phyloP scores from a whole-genome alignment of 2,113 vertebrate species.

The Leptosomus discolor region DNA sequence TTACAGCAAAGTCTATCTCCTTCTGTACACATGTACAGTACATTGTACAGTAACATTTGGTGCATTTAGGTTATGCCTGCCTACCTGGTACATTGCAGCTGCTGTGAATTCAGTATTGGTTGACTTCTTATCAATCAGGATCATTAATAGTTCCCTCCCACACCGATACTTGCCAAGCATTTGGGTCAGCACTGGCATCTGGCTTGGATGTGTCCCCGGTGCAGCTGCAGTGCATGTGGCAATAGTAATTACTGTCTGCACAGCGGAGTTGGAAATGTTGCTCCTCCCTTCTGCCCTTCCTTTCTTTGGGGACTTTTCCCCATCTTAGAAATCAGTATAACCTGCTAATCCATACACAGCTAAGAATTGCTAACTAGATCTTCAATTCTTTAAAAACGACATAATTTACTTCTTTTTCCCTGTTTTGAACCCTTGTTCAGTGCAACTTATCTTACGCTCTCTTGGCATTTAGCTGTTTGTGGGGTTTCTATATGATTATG shows the following conservation, averaged over 20 bases:
- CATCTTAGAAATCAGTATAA: not conserved
- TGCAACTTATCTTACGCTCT: not conserved
- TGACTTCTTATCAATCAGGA: not conserved
- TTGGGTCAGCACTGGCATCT: not conserved
- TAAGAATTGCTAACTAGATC: not conserved
- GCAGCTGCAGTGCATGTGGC: rapidly evolving
- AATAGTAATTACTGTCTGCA: not conserved
- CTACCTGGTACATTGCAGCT: not conserved
- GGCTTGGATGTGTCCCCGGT: not conserved
- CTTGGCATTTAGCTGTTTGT: not conserved
- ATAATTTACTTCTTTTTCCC: not conserved
- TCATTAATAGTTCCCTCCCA: not conserved
- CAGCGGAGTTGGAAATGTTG: not conserved
- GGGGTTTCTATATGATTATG: rapidly evolving
- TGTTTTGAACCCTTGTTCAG: not conserved
- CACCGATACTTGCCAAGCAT: rapidly evolving
- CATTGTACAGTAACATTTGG: not conserved
- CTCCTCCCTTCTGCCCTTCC: not conserved
- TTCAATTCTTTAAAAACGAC: not conserved
- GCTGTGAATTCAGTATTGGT: not conserved
- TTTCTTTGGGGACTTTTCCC: not conserved
- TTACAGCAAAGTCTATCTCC: not conserved
- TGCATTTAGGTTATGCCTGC: not conserved
- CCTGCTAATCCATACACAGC: not conserved
- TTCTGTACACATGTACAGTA: not conserved